Conservation (phyloP, 2,888 invertebrate genomes). For the Fragum whitleyi region DNA sequence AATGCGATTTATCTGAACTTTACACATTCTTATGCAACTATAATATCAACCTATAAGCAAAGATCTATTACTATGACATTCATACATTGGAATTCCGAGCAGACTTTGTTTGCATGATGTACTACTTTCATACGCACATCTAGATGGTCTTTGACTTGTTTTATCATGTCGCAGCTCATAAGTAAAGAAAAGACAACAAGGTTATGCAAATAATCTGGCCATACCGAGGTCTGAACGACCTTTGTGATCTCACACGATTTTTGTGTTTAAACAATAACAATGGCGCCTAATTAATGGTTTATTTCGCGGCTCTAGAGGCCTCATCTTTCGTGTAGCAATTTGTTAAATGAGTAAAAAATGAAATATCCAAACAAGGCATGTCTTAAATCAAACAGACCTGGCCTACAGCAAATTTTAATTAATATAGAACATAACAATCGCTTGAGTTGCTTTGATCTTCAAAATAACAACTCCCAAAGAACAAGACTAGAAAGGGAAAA, state of each 20-base stretch:
- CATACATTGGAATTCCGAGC: too few relatives aligned
- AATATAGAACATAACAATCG: conserved; percentile 46
- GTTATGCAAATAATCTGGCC: conserved; percentile 20
- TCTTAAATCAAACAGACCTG: conserved; percentile 48
- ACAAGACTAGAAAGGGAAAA: conserved; percentile 29
- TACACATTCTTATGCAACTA: too few relatives aligned
- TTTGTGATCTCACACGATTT: conserved; percentile 34
- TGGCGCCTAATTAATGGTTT: conserved; percentile 45
- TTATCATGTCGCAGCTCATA: background rate
- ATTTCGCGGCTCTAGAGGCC: conserved; percentile 30
- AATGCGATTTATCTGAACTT: too few relatives aligned
- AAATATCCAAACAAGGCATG: conserved; percentile 46
- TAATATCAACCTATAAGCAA: too few relatives aligned
- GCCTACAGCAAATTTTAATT: conserved; percentile 49
- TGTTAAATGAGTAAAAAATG: conserved; percentile 62
- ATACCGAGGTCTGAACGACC: conserved; percentile 5
- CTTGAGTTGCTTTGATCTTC: conserved; percentile 50
- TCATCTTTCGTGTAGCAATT: conserved; percentile 43
- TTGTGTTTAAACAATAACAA: conserved; percentile 41
- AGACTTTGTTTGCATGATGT: too few relatives aligned
- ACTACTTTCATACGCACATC: too few relatives aligned
- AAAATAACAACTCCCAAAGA: conserved; percentile 32
- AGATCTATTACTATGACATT: too few relatives aligned
- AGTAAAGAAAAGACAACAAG: conserved; percentile 25
- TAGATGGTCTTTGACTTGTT: too few relatives aligned